Percentiles rank a stretch among this genome's conserved stretches.
Conservation (phyloP, 2,888 invertebrate genomes). For the Eledona agricola region DNA sequence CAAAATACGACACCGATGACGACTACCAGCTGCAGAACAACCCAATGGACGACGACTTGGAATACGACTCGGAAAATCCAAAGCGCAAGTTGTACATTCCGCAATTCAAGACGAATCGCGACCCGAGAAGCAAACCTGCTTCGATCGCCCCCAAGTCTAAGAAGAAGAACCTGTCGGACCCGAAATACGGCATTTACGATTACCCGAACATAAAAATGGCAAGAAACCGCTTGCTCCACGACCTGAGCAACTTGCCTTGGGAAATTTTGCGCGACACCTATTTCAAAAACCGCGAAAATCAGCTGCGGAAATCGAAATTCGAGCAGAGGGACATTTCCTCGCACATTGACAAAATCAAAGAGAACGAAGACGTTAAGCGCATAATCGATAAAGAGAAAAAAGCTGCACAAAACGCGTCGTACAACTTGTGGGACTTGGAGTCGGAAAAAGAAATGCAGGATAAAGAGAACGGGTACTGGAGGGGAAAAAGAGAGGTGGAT, state of each 20-base stretch:
- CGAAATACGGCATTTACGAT: conserved; percentile 54
- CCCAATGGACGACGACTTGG: conserved; percentile 35
- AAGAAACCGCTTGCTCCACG: conserved; percentile 56
- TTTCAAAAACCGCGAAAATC: conserved; percentile 58
- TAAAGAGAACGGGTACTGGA: conserved; percentile 57
- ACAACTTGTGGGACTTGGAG: conserved; percentile 66
- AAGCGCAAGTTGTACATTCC: conserved; percentile 46
- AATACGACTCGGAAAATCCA: conserved; percentile 45
- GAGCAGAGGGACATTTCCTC: conserved; percentile 59
- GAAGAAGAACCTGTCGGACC: conserved; percentile 56
- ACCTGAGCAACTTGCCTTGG: conserved; percentile 58
- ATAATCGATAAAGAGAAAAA: conserved; percentile 54
- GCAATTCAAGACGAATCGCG: conserved; percentile 48
- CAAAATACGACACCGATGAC: conserved; percentile 42
- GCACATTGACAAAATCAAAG: conserved; percentile 56
- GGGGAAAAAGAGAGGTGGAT: conserved; percentile 50
- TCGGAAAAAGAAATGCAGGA: conserved; percentile 66
- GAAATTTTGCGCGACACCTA: conserved; percentile 61
- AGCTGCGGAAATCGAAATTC: conserved; percentile 58
- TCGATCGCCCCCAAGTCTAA: conserved; percentile 31
- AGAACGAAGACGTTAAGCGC: conserved; percentile 55
- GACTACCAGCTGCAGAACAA: conserved; percentile 40
- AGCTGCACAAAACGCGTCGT: conserved; percentile 50
- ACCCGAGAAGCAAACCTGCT: conserved; percentile 55
- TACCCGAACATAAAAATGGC: conserved; percentile 58